Conservation (phyloP, 1,140 invertebrate species). For the Euwallacea fornicatus region DNA sequence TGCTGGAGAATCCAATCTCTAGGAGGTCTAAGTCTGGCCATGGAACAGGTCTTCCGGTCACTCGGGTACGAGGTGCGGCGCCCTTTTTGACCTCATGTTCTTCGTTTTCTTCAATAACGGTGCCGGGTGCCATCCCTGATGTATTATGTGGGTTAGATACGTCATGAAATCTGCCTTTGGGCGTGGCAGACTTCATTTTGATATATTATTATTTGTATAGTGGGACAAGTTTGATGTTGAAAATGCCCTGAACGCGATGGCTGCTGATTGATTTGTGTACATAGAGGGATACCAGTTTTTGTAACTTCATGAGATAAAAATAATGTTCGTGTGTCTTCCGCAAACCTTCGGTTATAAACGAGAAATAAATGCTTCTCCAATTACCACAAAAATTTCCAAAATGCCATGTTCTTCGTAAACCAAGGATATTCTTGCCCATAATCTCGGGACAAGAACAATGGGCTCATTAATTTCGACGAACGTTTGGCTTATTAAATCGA, state of each 20-base stretch:
- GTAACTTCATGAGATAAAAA: no score
- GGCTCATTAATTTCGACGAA: conserved; percentile 1
- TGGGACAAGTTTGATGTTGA: no score
- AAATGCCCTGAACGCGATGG: no score
- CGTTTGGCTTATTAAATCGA: conserved; percentile 5
- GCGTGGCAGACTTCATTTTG: no score
- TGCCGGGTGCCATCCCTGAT: conserved; percentile 32
- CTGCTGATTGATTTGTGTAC: no score
- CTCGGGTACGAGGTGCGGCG: conserved; percentile 33
- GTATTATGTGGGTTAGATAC: conserved; percentile 34
- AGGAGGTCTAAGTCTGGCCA: conserved; percentile 23
- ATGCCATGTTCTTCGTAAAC: background rate
- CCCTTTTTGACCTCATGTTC: conserved; percentile 20
- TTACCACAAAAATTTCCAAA: background rate
- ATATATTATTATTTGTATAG: no score
- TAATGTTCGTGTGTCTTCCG: no score
- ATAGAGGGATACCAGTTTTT: no score
- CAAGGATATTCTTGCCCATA: conserved; percentile 1
- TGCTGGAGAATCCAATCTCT: no score
- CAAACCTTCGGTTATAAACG: no score
- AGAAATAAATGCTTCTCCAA: background rate
- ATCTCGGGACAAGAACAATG: conserved; percentile 1
- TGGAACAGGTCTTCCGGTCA: conserved; percentile 27
- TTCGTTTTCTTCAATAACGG: conserved; percentile 29
- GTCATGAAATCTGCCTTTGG: conserved; percentile 4